These are phyloP conservation scores for Amphilophus citrinellus DNA, from an alignment of 2,113 vertebrate genomes.

Conservation along the genomic window DNA sequence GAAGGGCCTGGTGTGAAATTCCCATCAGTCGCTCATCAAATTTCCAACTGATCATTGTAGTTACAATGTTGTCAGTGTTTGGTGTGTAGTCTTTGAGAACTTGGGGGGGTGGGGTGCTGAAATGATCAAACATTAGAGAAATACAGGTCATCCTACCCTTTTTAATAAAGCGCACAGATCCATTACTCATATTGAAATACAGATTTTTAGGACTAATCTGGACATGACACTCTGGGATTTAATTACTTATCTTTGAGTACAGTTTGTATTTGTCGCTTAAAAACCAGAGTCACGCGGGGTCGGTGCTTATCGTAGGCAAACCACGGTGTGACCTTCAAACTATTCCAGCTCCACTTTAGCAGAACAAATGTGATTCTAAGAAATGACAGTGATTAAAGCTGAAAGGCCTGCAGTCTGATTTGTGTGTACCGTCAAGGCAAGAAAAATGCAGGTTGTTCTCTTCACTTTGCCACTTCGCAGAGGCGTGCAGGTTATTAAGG, in stretches of 20 bases:
- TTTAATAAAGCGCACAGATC: neutral
- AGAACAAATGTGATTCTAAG: slow-evolving; percentile 28
- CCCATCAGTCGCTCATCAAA: neutral
- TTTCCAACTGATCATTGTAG: slow-evolving; percentile 10
- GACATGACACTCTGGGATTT: neutral
- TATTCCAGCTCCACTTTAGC: slow-evolving; percentile 5
- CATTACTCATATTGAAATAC: neutral
- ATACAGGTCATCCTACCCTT: neutral
- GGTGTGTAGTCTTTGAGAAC: neutral
- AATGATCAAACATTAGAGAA: neutral
- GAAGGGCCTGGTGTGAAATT: neutral
- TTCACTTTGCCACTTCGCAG: neutral
- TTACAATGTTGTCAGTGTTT: neutral
- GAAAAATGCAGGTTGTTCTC: neutral
- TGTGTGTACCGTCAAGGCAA: neutral
- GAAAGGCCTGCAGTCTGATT: neutral
- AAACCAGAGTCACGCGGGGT: neutral
- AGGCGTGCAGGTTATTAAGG: neutral
- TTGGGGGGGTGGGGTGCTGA: neutral
- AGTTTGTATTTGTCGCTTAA: neutral
- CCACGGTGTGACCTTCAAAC: slow-evolving; percentile 1
- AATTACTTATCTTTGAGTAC: neutral
- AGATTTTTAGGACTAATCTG: neutral
- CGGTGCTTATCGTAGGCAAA: neutral
- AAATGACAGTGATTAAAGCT: slow-evolving; percentile 44